Evolutionary conservation across 2,113 vertebrate genomes (phyloP).

Genomic region (Hemibates koningsi): DNA sequence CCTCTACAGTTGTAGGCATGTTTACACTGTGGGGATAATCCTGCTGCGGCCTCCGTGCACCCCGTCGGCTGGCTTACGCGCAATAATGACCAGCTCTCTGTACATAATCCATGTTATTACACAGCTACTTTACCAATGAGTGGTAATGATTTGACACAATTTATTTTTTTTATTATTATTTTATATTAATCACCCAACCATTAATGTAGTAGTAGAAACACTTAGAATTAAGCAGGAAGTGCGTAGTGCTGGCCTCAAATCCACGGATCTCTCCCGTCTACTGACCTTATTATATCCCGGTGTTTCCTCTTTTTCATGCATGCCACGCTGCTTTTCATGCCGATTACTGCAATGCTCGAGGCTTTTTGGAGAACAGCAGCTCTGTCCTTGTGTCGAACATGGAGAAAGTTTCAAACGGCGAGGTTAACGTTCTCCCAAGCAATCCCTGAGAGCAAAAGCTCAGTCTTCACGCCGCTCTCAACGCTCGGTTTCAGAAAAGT

Average conservation of each 20-base stretch:
- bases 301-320: not conserved
- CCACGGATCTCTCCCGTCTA: not conserved
- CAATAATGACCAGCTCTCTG: constrained; percentile 40
- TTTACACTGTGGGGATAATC: constrained; percentile 52
- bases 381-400: not conserved
- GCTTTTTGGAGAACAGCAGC: not conserved
- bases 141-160: not conserved
- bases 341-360: not conserved
- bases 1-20: constrained; percentile 1
- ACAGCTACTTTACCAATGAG: not conserved
- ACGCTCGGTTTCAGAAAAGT: not conserved
- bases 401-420: not conserved
- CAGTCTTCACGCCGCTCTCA: not conserved
- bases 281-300: not conserved
- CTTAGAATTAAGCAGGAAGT: not conserved
- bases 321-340: not conserved
- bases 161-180: not conserved
- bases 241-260: not conserved
- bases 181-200: not conserved
- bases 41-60: constrained; percentile 22
- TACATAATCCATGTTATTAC: constrained; percentile 26
- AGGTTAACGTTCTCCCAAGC: not conserved
- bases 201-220: not conserved
- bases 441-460: not conserved
- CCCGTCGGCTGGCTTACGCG: constrained; percentile 12